phyloP scores from a whole-genome alignment of 2,797 vertebrate genomes.

The Acrocephalus scirpaceus region DNA sequence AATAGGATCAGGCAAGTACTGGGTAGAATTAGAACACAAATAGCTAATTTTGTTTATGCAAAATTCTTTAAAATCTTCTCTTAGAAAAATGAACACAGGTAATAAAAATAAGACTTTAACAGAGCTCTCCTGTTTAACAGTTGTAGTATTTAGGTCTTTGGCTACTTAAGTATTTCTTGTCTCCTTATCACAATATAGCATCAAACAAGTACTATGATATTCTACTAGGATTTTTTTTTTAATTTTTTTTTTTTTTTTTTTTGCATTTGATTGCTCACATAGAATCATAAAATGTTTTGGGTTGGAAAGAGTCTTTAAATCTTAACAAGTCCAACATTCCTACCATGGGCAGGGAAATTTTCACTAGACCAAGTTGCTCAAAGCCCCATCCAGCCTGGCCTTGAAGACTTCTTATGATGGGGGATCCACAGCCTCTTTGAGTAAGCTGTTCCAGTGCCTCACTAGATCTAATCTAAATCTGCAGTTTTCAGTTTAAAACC shows the following conservation, averaged over 20 bases:
- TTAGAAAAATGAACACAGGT: not conserved
- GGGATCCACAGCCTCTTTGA: rapidly evolving
- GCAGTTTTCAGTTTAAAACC: not conserved
- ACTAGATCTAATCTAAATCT: not conserved
- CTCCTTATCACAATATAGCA: not conserved
- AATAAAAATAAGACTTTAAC: not conserved
- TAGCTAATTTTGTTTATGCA: not conserved
- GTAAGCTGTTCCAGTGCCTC: not conserved
- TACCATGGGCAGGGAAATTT: not conserved
- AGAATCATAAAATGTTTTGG: not conserved
- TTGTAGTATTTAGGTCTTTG: not conserved
- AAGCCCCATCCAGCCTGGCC: rapidly evolving
- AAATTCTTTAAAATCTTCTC: not conserved
- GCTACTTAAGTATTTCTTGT: not conserved
- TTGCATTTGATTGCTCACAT: not conserved
- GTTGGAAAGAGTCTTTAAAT: not conserved
- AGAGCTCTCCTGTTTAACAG: not conserved
- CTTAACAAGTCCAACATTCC: not conserved
- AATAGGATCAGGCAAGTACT: not conserved
- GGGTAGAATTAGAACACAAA: not conserved
- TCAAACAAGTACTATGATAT: not conserved
- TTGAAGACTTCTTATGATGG: not conserved
- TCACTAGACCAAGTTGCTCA: not conserved
- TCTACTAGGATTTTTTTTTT: too few relatives aligned
- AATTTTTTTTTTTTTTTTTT: not conserved